phyloP scores from a whole-genome alignment of 2,888 invertebrate genomes.

The Eupithecia subumbrata region DNA sequence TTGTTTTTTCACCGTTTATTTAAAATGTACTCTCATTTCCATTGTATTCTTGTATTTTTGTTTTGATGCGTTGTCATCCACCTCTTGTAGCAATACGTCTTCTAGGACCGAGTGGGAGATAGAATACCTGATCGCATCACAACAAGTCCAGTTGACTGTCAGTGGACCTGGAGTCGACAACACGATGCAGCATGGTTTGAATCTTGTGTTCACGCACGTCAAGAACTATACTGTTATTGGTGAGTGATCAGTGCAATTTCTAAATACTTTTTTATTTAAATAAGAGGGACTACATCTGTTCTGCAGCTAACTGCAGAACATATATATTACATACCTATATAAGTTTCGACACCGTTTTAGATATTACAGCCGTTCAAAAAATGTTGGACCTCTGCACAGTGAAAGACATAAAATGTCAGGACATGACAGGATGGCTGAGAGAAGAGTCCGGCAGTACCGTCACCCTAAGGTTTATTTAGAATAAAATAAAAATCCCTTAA shows the following conservation, averaged over 20 bases:
- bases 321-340: too few species aligned
- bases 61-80: conserved; percentile 39
- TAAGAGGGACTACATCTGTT: too few species aligned
- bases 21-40: not conserved
- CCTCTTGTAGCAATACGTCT: conserved; percentile 62
- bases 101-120: conserved; percentile 86
- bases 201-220: conserved; percentile 68
- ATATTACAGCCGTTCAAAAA: too few species aligned
- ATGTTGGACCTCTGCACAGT: too few species aligned
- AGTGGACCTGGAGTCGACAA: conserved; percentile 64
- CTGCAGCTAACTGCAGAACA: too few species aligned
- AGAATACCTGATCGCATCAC: conserved; percentile 87
- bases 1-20: not conserved
- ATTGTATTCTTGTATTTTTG: conserved; percentile 27
- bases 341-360: too few species aligned
- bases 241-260: conserved; percentile 48
- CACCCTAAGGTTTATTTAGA: too few species aligned
- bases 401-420: too few species aligned
- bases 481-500: too few species aligned
- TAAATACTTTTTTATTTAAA: not conserved
- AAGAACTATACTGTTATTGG: conserved; percentile 74
- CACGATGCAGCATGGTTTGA: conserved; percentile 68
- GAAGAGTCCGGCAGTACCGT: too few species aligned
- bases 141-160: conserved; percentile 71
- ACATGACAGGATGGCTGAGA: too few species aligned